A percentile compares a stretch with the other conserved stretches of the same genome.
phyloP scores from a whole-genome alignment of 2,797 vertebrate genomes.

The Gambusia yucatana region DNA sequence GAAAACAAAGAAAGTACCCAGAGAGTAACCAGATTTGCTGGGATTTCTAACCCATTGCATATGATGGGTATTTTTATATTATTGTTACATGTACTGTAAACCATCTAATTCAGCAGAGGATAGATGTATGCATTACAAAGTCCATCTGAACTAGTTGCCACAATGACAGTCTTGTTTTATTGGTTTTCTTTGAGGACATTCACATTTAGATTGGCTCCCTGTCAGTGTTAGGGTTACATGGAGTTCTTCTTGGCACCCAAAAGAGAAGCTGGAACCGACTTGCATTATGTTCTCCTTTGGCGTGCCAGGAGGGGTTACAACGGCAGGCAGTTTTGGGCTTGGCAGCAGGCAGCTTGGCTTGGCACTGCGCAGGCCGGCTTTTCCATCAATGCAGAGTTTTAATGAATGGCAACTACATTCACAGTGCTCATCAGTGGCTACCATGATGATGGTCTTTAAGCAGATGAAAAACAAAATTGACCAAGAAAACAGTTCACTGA shows the following conservation, averaged over 20 bases:
- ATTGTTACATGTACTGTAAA: conserved; percentile 56
- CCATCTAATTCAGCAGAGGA: conserved; percentile 63
- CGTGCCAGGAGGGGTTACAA: conserved; percentile 72
- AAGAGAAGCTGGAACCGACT: conserved; percentile 72
- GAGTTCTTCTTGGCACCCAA: conserved; percentile 80
- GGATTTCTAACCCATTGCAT: conserved; percentile 34
- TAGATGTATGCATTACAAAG: conserved; percentile 62
- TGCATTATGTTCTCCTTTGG: conserved; percentile 64
- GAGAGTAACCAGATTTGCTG: conserved; percentile 34
- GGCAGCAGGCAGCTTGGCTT: conserved; percentile 72
- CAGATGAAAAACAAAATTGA: conserved; percentile 10
- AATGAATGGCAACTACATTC: conserved; percentile 69
- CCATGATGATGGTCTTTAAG: conserved; percentile 48
- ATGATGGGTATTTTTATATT: conserved; percentile 60
- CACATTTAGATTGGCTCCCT: conserved; percentile 73
- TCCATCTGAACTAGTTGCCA: conserved; percentile 68
- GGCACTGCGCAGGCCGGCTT: conserved; percentile 60
- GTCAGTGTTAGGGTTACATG: conserved; percentile 76
- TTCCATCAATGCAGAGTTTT: conserved; percentile 73
- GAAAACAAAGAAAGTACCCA: conserved; percentile 36
- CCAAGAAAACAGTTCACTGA: conserved; percentile 14
- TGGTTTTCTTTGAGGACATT: conserved; percentile 79
- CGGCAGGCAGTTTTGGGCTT: conserved; percentile 72
- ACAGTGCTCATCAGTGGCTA: conserved; percentile 55
- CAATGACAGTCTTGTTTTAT: conserved; percentile 80